These are phyloP conservation scores for Spisula subtruncata DNA, from an alignment of 2,888 invertebrate genomes.

Conservation along the genomic window DNA sequence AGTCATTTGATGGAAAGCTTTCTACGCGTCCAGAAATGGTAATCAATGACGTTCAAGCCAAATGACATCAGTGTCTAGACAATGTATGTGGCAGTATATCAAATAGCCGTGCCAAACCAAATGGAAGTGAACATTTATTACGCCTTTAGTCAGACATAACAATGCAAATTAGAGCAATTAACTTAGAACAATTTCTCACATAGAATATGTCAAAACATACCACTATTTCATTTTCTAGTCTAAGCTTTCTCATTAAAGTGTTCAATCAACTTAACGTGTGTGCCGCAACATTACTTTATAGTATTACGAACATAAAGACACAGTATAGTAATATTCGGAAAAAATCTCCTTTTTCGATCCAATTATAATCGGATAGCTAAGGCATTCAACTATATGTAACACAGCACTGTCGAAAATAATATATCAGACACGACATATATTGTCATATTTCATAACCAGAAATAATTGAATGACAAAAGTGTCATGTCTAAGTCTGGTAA, in stretches of 20 bases:
- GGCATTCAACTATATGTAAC: background rate
- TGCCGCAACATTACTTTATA: too few species aligned
- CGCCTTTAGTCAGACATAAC: background rate
- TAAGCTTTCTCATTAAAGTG: too few species aligned
- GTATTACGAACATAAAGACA: too few species aligned
- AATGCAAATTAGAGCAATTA: background rate
- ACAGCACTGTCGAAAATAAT: background rate
- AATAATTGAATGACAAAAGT: background rate
- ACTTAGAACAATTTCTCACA: background rate
- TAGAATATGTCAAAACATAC: background rate
- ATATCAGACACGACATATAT: background rate
- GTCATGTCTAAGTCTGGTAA: background rate
- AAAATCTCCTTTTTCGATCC: background rate
- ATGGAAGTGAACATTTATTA: background rate
- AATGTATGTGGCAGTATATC: background rate
- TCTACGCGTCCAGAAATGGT: background rate
- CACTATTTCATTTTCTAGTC: background rate
- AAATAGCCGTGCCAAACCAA: background rate
- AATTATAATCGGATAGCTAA: background rate
- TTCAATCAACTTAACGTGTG: too few species aligned
- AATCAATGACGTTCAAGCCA: constrained; percentile 1
- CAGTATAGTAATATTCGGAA: too few species aligned
- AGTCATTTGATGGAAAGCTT: too few species aligned
- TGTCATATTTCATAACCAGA: background rate
- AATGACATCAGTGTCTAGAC: background rate